Conservation (phyloP, 2,797 vertebrate genomes). For the Benthosema pterotum region DNA sequence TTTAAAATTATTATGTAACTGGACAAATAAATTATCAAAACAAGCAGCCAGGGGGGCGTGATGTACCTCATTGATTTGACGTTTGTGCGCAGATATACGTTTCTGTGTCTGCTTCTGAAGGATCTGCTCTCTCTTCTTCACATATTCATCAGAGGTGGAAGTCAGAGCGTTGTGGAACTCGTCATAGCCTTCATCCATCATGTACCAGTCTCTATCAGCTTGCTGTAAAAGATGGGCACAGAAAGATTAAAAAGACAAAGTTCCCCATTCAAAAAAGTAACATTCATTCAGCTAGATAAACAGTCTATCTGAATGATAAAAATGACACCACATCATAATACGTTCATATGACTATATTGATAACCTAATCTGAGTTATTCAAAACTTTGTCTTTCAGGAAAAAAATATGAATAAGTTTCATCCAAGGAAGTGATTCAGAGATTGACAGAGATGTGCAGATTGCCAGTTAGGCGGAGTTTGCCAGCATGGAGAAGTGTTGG, state of each 20-base stretch:
- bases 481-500: too few relatives aligned
- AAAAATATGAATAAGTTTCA: too few relatives aligned
- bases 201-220: conserved; percentile 99
- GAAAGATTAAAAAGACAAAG: not conserved
- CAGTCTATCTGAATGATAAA: too few relatives aligned
- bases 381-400: too few relatives aligned
- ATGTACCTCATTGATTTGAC: conserved; percentile 96
- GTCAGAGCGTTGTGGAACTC: conserved; percentile 97
- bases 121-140: conserved; percentile 95
- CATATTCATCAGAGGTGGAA: conserved; percentile 91
- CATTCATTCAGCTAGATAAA: too few relatives aligned
- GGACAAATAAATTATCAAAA: too few relatives aligned
- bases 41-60: not conserved
- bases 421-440: not conserved
- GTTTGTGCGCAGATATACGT: conserved; percentile 94
- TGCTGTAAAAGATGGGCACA: conserved; percentile 80
- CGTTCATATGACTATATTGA: too few relatives aligned
- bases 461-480: too few relatives aligned
- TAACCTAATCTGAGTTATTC: too few relatives aligned
- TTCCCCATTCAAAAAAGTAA: too few relatives aligned
- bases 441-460: not conserved
- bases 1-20: too few relatives aligned
- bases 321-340: too few relatives aligned
- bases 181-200: conserved; percentile 98
- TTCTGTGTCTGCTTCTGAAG: conserved; percentile 97